Evolutionary conservation across 2,113 vertebrate genomes (phyloP), one percentile per base, ranked within the genome.

Genomic region (Atherinomorus stipes): DNA sequence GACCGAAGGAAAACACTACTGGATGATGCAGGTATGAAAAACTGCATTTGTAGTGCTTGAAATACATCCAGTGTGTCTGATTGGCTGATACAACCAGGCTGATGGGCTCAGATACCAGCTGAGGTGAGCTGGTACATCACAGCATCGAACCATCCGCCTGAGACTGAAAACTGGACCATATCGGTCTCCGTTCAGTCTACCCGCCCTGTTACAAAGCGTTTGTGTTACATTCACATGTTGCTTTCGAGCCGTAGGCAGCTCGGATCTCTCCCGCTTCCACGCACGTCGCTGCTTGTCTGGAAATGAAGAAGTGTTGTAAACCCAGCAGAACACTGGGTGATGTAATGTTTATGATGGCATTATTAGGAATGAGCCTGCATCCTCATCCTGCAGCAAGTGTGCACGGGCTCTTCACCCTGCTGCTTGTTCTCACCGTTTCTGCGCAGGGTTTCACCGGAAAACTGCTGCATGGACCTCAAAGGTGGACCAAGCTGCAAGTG

Each of bases 391-490:
- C 11, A 13, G 26, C 21, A 26, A 21, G 6, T 26, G 53, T 50
- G 21, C 1, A 5, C 51, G 9, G 16, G 62, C 8, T 38, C 31
- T 12, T 50, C 51, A n/a, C 2, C 15, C 42, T 37, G 40, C 52
- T 57, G 52, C 37, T 28, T 44, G 10, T 44, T 8, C 44, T 2
- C 31, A 34, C 53, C 15, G 21, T 42, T 9, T 13, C 6, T 61
- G 15, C 19, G 4, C 0, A 0, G 26, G 15, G 9, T 6, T 25
- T 49, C 13, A n/a, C 4, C 38, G 47, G 62, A 42, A 44, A 1
- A 2, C 4, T 4, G 1, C 16, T 2, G 11, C 16, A 3, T 11
- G 4, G 18, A 25, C 0, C 0, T 16, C 0, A 28, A n/a, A 23
- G 22, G 34, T n/a, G n/a, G n/a, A n/a, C n/a, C n/a, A n/a, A n/a